phyloP scores from a whole-genome alignment of 2,888 invertebrate genomes.

The Scrobipalpa costella region DNA sequence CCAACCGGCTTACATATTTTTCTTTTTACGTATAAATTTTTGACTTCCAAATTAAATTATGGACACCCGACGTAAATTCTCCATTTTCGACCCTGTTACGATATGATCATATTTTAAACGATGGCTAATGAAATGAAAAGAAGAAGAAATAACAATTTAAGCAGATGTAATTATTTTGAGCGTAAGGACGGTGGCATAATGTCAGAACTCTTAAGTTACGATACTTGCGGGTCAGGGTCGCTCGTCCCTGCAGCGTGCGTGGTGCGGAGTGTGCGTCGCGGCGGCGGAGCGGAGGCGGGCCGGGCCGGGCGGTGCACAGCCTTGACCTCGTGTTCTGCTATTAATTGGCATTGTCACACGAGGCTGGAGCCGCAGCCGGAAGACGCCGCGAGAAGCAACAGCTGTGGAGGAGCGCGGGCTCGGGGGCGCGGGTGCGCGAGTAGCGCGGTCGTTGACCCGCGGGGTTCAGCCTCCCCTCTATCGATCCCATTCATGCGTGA shows the following conservation, averaged over 20 bases:
- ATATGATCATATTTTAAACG: no score
- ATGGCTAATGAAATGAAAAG: no score
- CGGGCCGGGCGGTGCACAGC: constrained; percentile 9
- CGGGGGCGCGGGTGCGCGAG: constrained; percentile 10
- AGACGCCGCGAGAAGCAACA: constrained; percentile 26
- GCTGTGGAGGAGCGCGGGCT: constrained; percentile 30
- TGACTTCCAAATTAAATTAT: no score
- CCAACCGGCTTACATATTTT: no score
- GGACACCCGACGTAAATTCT: no score
- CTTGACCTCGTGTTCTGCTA: constrained; percentile 12
- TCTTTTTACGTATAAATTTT: no score
- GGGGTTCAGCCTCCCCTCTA: constrained; percentile 43
- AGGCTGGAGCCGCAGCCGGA: constrained; percentile 3
- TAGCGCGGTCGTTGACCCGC: constrained; percentile 44
- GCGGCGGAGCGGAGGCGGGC: neutral
- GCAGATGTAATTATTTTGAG: no score
- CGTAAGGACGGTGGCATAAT: no score
- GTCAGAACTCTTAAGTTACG: no score
- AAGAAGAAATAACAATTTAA: no score
- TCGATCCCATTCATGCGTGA: constrained; percentile 64
- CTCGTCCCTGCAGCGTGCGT: neutral
- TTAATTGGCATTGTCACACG: constrained; percentile 8
- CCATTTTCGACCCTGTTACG: no score
- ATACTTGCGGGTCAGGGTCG: no score
- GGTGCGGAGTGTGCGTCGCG: neutral